A percentile compares a stretch with the other conserved stretches of the same genome.
These are phyloP conservation scores for Odontophorus gujanensis DNA, from an alignment of 2,113 vertebrate genomes.

Conservation along the genomic window DNA sequence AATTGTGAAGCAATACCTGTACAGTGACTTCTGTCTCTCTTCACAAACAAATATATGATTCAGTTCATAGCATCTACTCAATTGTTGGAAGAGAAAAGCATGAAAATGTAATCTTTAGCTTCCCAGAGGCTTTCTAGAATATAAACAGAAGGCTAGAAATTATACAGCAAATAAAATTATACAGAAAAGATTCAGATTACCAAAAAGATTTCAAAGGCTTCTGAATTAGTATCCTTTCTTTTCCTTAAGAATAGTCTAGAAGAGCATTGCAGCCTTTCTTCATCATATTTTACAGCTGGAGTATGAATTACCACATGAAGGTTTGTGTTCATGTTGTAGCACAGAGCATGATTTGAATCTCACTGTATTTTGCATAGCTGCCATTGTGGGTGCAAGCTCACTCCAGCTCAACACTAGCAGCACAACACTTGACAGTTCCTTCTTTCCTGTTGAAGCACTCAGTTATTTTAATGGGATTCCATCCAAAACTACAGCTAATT, in stretches of 20 bases:
- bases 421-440: slow-evolving; percentile 1
- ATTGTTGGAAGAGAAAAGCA: slow-evolving; percentile 54
- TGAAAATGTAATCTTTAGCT: slow-evolving; percentile 55
- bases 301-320: slow-evolving; percentile 73
- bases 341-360: slow-evolving; percentile 70
- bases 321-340: slow-evolving; percentile 67
- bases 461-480: slow-evolving; percentile 87
- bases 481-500: slow-evolving; percentile 97
- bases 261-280: slow-evolving; percentile 70
- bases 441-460: slow-evolving; percentile 58
- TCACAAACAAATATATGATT: slow-evolving; percentile 69
- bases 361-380: slow-evolving; percentile 63
- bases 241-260: slow-evolving; percentile 67
- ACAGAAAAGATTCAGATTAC: slow-evolving; percentile 42
- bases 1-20: slow-evolving; percentile 75
- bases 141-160: slow-evolving; percentile 63
- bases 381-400: slow-evolving; percentile 39
- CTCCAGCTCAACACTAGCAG: background rate
- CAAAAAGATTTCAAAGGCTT: slow-evolving; percentile 50
- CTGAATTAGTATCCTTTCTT: slow-evolving; percentile 73
- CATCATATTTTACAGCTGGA: slow-evolving; percentile 73
- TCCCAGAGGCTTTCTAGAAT: slow-evolving; percentile 57
- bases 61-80: slow-evolving; percentile 32
- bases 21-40: slow-evolving; percentile 68
- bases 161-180: slow-evolving; percentile 45